Base-by-base conservation (phyloP, 2,888 invertebrate genomes). In the Rhopalosiphum nymphaeae region DNA sequence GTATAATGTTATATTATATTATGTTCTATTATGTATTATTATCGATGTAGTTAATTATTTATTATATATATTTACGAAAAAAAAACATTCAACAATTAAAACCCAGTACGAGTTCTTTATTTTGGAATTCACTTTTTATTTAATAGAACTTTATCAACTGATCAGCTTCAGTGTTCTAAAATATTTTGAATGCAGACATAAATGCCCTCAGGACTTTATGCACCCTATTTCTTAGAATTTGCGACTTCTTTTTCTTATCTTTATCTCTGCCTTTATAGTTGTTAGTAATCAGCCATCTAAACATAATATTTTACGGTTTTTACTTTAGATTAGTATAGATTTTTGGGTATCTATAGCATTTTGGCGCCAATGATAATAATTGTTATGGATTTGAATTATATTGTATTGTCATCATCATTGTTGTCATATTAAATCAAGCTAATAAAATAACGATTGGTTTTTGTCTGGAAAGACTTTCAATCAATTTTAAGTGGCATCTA, bases 401-500 rank as follows among this genome's bases (percentile, higher is more conserved):
- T 26, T n/a, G 16, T 53, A 53, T 26, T 92, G 78, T 85, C 56
- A 36, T 86, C 61, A 86, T 87, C 46, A 49, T 25, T 26, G 87
- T 92, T 92, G 57, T 4, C 86, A 46, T 49, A 49, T 92, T 61
- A 26, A 44, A 44, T 87, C 36, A 53, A 36, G 13, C 36, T 10
- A 49, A 61, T 87, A 61, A 61, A 92, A 92, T 42, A 42, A 88
- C 49, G n/a, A 46, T 93, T 56, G 78, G n/a, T 93, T 84, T 93
- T 89, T 3, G 78, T 25, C 29, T 53, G 21, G 1, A 61, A 92
- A 88, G 61, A 78, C 78, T 92, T 92, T 89, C 93, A 93, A 93
- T 93, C 89, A 46, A 85, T 94, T 90, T 94, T 90, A 93, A 94
- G 86, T 86, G 90, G 90, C 84, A 44, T 67, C 57, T 84, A 94